Conservation (phyloP, 2,113 vertebrate genomes). For the Xenopus laevis region DNA sequence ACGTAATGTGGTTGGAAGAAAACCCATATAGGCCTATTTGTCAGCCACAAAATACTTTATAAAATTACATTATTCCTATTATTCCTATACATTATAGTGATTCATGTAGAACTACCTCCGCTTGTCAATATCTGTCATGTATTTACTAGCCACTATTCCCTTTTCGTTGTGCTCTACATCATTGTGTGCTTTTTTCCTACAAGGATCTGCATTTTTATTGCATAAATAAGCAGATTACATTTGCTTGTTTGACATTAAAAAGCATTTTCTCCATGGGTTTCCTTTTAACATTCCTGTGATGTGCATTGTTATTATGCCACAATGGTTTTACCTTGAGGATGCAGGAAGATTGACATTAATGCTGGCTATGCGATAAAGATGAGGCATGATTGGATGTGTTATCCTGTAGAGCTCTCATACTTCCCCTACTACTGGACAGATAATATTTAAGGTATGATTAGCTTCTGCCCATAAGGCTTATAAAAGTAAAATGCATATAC, state of each 20-base stretch:
- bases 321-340: neutral
- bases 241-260: constrained; percentile 3
- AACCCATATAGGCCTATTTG: neutral
- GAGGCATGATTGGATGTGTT: neutral
- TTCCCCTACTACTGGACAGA: no score
- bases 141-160: neutral
- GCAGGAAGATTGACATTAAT: neutral
- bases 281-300: neutral
- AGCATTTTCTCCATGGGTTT: neutral
- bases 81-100: neutral
- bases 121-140: neutral
- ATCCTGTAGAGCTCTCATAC: no score
- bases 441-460: no score
- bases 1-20: neutral
- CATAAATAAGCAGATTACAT: constrained; percentile 4
- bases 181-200: no score
- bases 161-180: neutral
- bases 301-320: neutral
- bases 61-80: neutral
- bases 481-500: no score
- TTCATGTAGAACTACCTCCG: neutral
- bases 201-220: neutral
- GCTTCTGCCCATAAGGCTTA: no score
- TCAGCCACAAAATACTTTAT: neutral
- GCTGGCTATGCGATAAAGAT: neutral